phyloP scores from a whole-genome alignment of 2,888 invertebrate genomes.

The Machimus atricapillus region DNA sequence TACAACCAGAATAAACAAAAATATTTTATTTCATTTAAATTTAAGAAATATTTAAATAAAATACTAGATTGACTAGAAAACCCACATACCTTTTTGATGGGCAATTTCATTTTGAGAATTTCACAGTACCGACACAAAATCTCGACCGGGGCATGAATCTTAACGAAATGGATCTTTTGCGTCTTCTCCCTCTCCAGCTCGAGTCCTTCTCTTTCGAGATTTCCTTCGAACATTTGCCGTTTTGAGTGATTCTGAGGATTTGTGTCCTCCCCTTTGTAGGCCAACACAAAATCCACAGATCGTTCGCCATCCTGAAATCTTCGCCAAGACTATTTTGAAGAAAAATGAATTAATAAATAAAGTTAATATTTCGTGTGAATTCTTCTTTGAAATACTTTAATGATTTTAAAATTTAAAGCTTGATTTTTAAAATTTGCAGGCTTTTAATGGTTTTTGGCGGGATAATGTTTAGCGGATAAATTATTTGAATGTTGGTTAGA shows the following conservation, averaged over 20 bases:
- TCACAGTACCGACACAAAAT: slow-evolving; percentile 77
- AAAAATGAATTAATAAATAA: not conserved
- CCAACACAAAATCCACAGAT: slow-evolving; percentile 70
- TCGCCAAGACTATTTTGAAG: slow-evolving; percentile 63
- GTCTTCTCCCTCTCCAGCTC: slow-evolving; percentile 69
- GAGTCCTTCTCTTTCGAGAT: slow-evolving; percentile 69
- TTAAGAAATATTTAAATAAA: too few species aligned
- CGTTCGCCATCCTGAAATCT: slow-evolving; percentile 65
- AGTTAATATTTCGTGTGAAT: not conserved
- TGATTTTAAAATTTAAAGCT: slow-evolving; percentile 5
- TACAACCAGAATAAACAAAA: slow-evolving; percentile 39
- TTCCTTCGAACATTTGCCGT: slow-evolving; percentile 68
- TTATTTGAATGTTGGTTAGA: not conserved
- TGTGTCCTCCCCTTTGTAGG: slow-evolving; percentile 64
- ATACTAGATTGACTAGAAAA: slow-evolving; percentile 40
- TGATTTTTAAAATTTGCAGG: slow-evolving; percentile 26
- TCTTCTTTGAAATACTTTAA: not conserved
- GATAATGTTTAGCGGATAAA: not conserved
- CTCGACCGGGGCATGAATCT: slow-evolving; percentile 76
- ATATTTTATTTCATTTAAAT: too few species aligned
- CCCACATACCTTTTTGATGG: slow-evolving; percentile 71
- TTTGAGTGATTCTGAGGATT: slow-evolving; percentile 59
- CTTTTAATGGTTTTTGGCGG: not conserved
- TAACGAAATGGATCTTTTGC: slow-evolving; percentile 72
- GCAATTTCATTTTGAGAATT: slow-evolving; percentile 78